phyloP scores from a whole-genome alignment of 2,113 vertebrate genomes.

The Danio rerio region GRCz12tu NC_133180.1:16757501-16758000 shows the following conservation, averaged over 20 bases:
- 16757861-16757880: conserved; percentile 34
- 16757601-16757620: too few species aligned
- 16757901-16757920: conserved; percentile 60
- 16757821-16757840: conserved; percentile 61
- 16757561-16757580: too few species aligned
- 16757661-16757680: not conserved
- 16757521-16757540: too few species aligned
- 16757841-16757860: conserved; percentile 8
- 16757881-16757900: conserved; percentile 47
- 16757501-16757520: too few species aligned
- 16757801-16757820: conserved; percentile 70
- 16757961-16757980: not conserved
- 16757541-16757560: too few species aligned
- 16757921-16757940: conserved; percentile 69
- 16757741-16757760: conserved; percentile 57
- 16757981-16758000: not conserved
- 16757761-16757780: conserved; percentile 66
- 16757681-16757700: not conserved
- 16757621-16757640: too few species aligned
- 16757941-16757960: conserved; percentile 69
- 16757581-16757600: too few species aligned
- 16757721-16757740: conserved; percentile 2
- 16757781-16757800: conserved; percentile 70
- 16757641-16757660: not conserved
- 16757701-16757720: not conserved